These are phyloP conservation scores for Synergus laeviventris DNA, from an alignment of 2,888 invertebrate genomes.

Conservation along the genomic window DNA sequence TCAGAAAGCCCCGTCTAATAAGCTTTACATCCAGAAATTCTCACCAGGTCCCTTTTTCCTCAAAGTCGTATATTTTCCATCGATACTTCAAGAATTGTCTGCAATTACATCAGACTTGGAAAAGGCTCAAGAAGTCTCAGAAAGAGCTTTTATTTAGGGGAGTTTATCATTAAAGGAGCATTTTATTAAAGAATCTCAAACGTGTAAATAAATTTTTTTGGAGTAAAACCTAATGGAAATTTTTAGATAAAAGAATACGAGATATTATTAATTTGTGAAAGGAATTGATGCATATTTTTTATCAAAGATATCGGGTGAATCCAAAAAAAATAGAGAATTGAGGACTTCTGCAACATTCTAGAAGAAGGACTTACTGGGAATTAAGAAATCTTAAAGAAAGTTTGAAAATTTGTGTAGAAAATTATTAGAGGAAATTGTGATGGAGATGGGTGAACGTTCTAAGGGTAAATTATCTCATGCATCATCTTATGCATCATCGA, in stretches of 20 bases:
- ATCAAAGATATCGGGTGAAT: neutral
- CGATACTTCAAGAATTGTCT: neutral
- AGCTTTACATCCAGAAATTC: slow-evolving; percentile 22
- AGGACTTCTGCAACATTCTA: too few relatives aligned
- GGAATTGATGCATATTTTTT: neutral
- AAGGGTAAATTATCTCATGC: slow-evolving; percentile 33
- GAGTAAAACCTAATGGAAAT: neutral
- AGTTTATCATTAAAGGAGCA: slow-evolving; percentile 7
- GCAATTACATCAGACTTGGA: neutral
- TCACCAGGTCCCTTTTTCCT: neutral
- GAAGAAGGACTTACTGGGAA: too few relatives aligned
- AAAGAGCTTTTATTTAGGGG: neutral
- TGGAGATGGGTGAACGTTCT: slow-evolving; percentile 35
- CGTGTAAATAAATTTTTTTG: neutral
- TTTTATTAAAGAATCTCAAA: slow-evolving; percentile 3
- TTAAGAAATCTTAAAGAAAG: neutral
- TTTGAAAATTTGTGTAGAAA: neutral
- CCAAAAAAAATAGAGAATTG: neutral
- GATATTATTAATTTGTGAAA: neutral
- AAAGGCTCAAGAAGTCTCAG: neutral
- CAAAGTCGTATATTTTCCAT: slow-evolving; percentile 1
- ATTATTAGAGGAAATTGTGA: slow-evolving; percentile 6
- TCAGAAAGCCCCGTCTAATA: slow-evolving; percentile 22
- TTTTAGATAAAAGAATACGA: neutral
- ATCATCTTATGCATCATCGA: slow-evolving; percentile 49